Base-by-base conservation (phyloP, 2,888 invertebrate species). In the Aelia acuminata region DNA sequence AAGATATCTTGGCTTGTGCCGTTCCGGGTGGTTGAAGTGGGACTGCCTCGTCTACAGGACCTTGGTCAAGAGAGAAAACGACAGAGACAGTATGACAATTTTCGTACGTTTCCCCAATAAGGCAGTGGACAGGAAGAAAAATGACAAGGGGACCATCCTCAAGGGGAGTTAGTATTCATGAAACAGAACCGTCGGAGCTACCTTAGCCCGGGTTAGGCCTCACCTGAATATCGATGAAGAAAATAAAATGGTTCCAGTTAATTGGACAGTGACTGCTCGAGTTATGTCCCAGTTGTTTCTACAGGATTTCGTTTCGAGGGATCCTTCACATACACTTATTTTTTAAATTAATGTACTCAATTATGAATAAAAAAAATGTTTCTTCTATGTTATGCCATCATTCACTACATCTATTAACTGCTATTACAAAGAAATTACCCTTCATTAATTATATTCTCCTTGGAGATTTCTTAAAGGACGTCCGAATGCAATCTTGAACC, bases 221-320 rank as follows among this genome's bases (percentile, higher is more conserved):
- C 80, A 5, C n/a, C 80, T 80, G 80, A 80, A 80, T 80, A 80
- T 80, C 80, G 80, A 80, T 80, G 80, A 47, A 80, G 43, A 80
- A 80, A 43, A 47, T 47, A 80, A 80, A 80, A 80, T 80, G 80
- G 80, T 47, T 80, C 43, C n/a, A 43, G 43, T 80, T 80, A 80
- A 80, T 80, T 80, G 80, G 80, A 80, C 80, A 43, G 39, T 35
- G 63, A 70, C 31, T 70, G 63, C 31, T 35, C 63, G 31, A 35
- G 63, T 70, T 31, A 70, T 70, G 63, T 70, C 31, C 63, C 35
- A 18, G 31, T 35, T 70, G 63, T 35, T 26, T 70, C 57, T 11
- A 4, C 15, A 13, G 26, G 57, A 57, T 57, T 26, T 57, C 26
- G 15, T 2, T 26, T 2, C 1, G 10, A 11, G 8, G n/a, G n/a